Conservation (phyloP, 2,113 vertebrate genomes). For the Sceloporus tristichus region DNA sequence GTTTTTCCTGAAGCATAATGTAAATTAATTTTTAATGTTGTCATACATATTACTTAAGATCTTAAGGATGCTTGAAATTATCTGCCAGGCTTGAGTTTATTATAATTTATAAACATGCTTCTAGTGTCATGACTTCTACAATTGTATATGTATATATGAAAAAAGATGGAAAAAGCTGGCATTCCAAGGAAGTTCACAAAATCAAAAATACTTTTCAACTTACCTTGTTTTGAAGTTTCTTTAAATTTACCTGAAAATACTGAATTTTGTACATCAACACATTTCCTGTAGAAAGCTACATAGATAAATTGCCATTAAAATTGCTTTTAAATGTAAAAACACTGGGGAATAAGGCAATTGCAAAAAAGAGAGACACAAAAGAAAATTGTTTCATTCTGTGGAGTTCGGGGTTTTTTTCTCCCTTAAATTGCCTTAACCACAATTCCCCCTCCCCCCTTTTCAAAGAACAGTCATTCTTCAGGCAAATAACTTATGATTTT, state of each 20-base stretch:
- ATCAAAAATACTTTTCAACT: conserved; percentile 40
- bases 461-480: conserved; percentile 36
- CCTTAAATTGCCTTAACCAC: conserved; percentile 16
- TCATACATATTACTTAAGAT: conserved; percentile 68
- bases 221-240: conserved; percentile 48
- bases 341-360: conserved; percentile 43
- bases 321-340: conserved; percentile 47
- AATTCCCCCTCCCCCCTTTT: conserved; percentile 7
- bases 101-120: conserved; percentile 48
- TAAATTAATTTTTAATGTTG: conserved; percentile 75
- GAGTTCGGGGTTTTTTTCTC: conserved; percentile 32
- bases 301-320: conserved; percentile 42
- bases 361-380: conserved; percentile 47
- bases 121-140: conserved; percentile 45
- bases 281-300: conserved; percentile 35
- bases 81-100: conserved; percentile 57
- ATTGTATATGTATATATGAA: not conserved
- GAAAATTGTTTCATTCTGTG: conserved; percentile 51
- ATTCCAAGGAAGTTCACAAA: conserved; percentile 16
- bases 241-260: conserved; percentile 39
- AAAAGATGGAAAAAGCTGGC: not conserved
- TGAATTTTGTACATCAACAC: conserved; percentile 30
- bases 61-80: conserved; percentile 65
- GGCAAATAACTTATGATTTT: conserved; percentile 43
- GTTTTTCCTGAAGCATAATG: conserved; percentile 70